Conservation (phyloP, 1,140 invertebrate species). For the Brachionus paranguensis region DNA sequence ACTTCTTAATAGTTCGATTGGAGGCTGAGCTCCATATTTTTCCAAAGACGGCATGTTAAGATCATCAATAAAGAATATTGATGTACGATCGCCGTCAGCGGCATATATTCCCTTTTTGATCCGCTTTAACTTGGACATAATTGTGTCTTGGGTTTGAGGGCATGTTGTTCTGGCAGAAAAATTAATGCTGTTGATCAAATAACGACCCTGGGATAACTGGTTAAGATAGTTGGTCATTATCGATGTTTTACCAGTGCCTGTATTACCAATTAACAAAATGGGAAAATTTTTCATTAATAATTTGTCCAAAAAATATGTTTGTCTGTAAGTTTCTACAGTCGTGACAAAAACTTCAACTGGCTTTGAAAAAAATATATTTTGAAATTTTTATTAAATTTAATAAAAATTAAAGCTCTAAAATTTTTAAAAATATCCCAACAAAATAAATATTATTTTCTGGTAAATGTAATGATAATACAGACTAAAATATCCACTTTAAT, state of each 20-base stretch:
- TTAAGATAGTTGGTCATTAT: constrained; percentile 54
- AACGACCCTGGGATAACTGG: constrained; percentile 51
- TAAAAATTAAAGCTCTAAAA: neutral
- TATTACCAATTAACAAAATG: constrained; percentile 51
- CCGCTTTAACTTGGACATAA: constrained; percentile 51
- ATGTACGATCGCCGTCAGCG: constrained; percentile 48
- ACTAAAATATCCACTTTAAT: too few species aligned
- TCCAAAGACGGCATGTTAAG: constrained; percentile 56
- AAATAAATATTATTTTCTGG: too few species aligned
- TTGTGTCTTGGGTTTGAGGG: constrained; percentile 54
- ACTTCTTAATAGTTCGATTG: constrained; percentile 54
- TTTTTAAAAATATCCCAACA: neutral
- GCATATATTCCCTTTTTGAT: constrained; percentile 52
- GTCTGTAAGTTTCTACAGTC: constrained; percentile 49
- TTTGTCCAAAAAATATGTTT: constrained; percentile 50
- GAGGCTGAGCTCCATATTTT: constrained; percentile 54
- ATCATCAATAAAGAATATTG: constrained; percentile 56
- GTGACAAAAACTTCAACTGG: neutral
- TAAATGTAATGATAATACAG: too few species aligned
- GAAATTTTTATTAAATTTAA: neutral
- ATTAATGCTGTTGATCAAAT: constrained; percentile 52
- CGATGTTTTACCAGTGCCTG: constrained; percentile 53
- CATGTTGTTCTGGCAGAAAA: constrained; percentile 55
- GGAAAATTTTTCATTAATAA: constrained; percentile 47
- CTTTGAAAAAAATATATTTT: neutral